phyloP scores from a whole-genome alignment of 2,888 invertebrate species.

The Hirtodrosophila duncani region DNA sequence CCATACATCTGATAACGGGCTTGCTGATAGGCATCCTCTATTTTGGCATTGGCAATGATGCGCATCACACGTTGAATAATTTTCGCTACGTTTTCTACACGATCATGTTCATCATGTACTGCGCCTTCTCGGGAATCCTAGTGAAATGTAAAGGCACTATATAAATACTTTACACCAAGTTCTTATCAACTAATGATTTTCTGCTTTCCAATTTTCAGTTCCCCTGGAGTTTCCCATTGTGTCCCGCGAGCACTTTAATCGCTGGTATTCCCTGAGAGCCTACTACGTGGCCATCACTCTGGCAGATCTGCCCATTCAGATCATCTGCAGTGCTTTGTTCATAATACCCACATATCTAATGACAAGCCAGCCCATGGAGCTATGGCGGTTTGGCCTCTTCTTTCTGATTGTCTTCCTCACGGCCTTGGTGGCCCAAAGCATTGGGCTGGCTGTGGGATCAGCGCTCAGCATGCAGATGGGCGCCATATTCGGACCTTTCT shows the following conservation, averaged over 20 bases:
- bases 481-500: conserved; percentile 92
- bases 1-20: conserved; percentile 89
- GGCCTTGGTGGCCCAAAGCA: conserved; percentile 90
- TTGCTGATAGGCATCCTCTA: conserved; percentile 90
- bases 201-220: conserved; percentile 80
- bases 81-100: conserved; percentile 94
- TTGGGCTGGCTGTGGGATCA: conserved; percentile 92
- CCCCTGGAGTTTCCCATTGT: conserved; percentile 90
- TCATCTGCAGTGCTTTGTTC: conserved; percentile 86
- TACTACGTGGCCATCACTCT: conserved; percentile 89
- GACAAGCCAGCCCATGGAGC: conserved; percentile 91
- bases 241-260: conserved; percentile 90
- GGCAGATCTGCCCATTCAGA: conserved; percentile 90
- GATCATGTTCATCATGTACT: conserved; percentile 96
- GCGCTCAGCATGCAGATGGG: conserved; percentile 90
- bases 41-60: conserved; percentile 91
- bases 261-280: conserved; percentile 92
- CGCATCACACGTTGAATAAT: conserved; percentile 89
- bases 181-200: no score
- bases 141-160: conserved; percentile 88
- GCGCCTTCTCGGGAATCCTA: conserved; percentile 92
- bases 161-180: no score
- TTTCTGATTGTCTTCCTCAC: conserved; percentile 86
- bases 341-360: conserved; percentile 89
- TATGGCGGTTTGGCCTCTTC: conserved; percentile 85